Base-by-base conservation (phyloP, 2,888 invertebrate genomes). In the Tricholauxania praeusta region DNA sequence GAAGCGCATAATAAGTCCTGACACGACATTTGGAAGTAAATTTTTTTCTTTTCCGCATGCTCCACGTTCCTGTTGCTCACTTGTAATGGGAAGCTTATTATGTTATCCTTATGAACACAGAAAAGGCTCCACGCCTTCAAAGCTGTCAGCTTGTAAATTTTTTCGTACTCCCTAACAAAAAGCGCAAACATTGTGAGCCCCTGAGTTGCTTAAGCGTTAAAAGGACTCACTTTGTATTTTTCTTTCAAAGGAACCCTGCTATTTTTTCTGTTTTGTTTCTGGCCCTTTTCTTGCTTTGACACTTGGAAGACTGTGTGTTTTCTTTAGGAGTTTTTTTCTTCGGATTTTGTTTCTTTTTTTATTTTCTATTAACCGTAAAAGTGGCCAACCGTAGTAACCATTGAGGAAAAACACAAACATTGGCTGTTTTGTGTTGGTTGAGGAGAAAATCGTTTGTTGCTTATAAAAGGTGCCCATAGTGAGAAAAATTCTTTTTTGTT, bases 301-400 rank as follows among this genome's bases (percentile, higher is more conserved):
- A 49, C 62, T 32, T 60, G n/a, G 14, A 22, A 19, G 14, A 22
- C 8, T 62, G 19, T 39, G 17, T 19, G 12, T 10, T 71, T 71
- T 39, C 55, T 57, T 3, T 60, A 49, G 1, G 60, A 53, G 52
- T 59, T 48, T 0, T 32, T 60, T 60, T 17, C 4, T 71, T 71
- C 19, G 57, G 49, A 3, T 60, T 59, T 3, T 62, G 47, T 62
- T 59, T 47, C 1, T 32, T 60, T 39, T 39, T 53, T 73, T 60
- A 63, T 64, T 64, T 49, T 19, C 39, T 66, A 22, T 65, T 60
- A 73, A 73, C 65, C 70, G 65, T 73, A 70, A 65, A 73, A 70
- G 73, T 39, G 73, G 73, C 57, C 64, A 70, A 65, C 73, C 65
- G 64, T 19, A 64, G 49, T 28, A 70, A 72, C 72, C 73, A n/a